Percentiles rank a stretch among this genome's conserved stretches.
phyloP scores from a whole-genome alignment of 1,140 invertebrate genomes.

The Drosophila auraria region DNA sequence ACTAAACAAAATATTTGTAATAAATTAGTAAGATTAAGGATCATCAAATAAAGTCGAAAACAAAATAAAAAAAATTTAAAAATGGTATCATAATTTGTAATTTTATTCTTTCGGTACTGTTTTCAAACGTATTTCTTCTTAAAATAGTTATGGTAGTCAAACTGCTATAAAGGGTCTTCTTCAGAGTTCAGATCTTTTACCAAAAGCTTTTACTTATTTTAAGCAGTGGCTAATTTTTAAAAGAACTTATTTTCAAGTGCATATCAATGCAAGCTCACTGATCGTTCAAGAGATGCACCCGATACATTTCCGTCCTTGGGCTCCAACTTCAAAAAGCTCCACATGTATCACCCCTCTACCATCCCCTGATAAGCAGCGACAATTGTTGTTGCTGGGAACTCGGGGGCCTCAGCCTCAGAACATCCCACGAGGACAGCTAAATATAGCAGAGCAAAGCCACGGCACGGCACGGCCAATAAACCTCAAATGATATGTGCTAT shows the following conservation, averaged over 20 bases:
- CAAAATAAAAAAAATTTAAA: no score
- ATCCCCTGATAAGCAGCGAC: conserved; percentile 52
- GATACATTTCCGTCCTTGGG: conserved; percentile 52
- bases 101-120: no score
- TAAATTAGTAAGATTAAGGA: not conserved
- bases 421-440: conserved; percentile 64
- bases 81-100: no score
- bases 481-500: conserved; percentile 70
- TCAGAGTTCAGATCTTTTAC: no score
- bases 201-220: no score
- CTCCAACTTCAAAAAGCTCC: conserved; percentile 60
- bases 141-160: no score
- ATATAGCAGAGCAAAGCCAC: conserved; percentile 52
- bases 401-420: conserved; percentile 5
- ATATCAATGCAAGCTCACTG: conserved; percentile 26
- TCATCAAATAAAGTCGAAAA: no score
- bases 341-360: not conserved
- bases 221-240: no score
- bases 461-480: conserved; percentile 63
- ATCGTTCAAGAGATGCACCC: conserved; percentile 17
- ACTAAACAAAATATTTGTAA: not conserved
- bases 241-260: conserved; percentile 2
- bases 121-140: no score
- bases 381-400: conserved; percentile 48
- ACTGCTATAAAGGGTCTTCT: no score